These are phyloP conservation scores for Monoplex corrugatus DNA, from an alignment of 2,888 invertebrate species.

Conservation along the genomic window DNA sequence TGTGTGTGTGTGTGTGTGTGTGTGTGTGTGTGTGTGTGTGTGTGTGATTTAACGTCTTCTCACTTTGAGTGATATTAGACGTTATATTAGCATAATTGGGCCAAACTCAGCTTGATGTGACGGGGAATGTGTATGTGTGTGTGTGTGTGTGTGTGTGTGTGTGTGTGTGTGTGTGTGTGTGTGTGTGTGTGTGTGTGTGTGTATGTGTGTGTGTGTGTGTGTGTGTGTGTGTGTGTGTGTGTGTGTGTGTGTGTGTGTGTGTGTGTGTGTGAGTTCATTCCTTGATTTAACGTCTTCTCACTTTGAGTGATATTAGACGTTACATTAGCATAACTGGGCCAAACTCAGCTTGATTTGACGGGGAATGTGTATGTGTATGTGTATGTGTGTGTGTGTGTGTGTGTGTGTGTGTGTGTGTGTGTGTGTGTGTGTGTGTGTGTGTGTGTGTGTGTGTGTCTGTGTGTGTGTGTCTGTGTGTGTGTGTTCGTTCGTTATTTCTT, in stretches of 20 bases:
- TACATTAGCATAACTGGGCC: no score
- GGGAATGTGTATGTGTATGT: no score
- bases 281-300: no score
- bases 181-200: not conserved
- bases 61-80: no score
- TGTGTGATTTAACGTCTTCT: no score
- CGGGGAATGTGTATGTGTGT: not conserved
- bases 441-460: not conserved
- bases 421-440: not conserved
- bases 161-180: not conserved
- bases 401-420: not conserved
- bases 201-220: constrained; percentile 16
- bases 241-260: not conserved
- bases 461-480: not conserved
- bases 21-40: no score
- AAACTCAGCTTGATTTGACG: no score
- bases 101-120: no score
- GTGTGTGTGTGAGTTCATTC: not conserved
- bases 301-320: no score
- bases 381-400: not conserved
- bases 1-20: no score
- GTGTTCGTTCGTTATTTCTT: no score
- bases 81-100: no score
- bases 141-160: not conserved
- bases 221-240: not conserved